phyloP scores from a whole-genome alignment of 2,888 invertebrate genomes.

The Brachynemurus nebulosus region DNA sequence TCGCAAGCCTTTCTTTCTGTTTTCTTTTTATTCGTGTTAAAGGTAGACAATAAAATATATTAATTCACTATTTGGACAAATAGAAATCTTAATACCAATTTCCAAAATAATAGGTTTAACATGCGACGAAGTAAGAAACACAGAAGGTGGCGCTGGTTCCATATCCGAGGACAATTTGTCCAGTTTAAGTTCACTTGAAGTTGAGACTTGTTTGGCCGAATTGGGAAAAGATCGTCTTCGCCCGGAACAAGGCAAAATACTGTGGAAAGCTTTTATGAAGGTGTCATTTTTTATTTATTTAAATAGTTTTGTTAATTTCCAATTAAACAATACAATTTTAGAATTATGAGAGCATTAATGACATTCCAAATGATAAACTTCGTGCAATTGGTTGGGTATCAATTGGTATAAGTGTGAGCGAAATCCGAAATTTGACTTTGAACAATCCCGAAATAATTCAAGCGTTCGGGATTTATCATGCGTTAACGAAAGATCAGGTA shows the following conservation, averaged over 20 bases:
- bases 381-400: conserved; percentile 35
- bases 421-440: conserved; percentile 38
- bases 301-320: background rate
- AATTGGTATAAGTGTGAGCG: conserved; percentile 33
- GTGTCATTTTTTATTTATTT: conserved; percentile 10
- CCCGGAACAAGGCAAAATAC: conserved; percentile 26
- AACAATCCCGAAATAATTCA: conserved; percentile 38
- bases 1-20: no score
- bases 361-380: conserved; percentile 34
- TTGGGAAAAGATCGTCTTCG: conserved; percentile 28
- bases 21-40: no score
- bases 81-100: no score
- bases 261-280: conserved; percentile 31
- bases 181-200: conserved; percentile 26
- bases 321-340: background rate
- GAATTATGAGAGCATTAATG: conserved; percentile 26
- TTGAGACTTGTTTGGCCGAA: conserved; percentile 30
- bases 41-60: no score
- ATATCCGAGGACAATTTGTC: conserved; percentile 23
- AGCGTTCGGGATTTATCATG: conserved; percentile 39
- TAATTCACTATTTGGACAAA: no score
- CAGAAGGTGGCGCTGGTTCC: conserved; percentile 4
- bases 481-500: conserved; percentile 30
- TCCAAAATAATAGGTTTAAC: conserved; percentile 1
- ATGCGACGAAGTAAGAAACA: conserved; percentile 2